These are phyloP conservation scores for Chymomyza amoena DNA, from an alignment of 2,888 invertebrate species.

Conservation along the genomic window DNA sequence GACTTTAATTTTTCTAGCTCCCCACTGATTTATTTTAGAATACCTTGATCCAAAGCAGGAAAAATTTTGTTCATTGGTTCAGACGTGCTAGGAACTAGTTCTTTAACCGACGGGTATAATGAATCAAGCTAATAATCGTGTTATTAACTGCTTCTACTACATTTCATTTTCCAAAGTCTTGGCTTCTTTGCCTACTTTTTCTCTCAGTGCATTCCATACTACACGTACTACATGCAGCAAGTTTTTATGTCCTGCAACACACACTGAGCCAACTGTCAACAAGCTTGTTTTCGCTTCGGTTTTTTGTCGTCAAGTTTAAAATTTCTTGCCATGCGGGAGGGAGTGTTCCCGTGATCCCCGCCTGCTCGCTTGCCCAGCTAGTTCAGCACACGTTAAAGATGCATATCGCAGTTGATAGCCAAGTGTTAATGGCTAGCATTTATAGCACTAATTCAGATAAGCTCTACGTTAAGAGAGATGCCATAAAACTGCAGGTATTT, in stretches of 20 bases:
- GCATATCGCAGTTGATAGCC: not conserved
- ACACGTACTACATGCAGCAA: conserved; percentile 4
- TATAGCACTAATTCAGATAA: not conserved
- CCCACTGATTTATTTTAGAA: no score
- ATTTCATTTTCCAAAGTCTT: no score
- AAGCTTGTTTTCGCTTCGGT: conserved; percentile 20
- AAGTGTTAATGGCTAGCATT: not conserved
- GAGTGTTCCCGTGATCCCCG: not conserved
- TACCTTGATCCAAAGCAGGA: no score
- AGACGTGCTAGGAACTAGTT: no score
- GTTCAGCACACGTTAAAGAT: not conserved
- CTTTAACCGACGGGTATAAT: no score
- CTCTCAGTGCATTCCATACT: not conserved
- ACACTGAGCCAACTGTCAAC: conserved; percentile 58
- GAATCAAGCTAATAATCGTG: no score
- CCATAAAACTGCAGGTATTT: not conserved
- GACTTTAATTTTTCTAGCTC: no score
- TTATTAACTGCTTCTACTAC: no score
- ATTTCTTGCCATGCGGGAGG: not conserved
- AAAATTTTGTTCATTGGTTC: no score
- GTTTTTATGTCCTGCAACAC: conserved; percentile 5
- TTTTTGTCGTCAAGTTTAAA: not conserved
- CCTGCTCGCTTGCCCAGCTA: not conserved
- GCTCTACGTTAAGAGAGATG: not conserved
- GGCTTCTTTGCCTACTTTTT: not conserved